phyloP scores from a whole-genome alignment of 2,113 vertebrate genomes.

The Festucalex cinctus region DNA sequence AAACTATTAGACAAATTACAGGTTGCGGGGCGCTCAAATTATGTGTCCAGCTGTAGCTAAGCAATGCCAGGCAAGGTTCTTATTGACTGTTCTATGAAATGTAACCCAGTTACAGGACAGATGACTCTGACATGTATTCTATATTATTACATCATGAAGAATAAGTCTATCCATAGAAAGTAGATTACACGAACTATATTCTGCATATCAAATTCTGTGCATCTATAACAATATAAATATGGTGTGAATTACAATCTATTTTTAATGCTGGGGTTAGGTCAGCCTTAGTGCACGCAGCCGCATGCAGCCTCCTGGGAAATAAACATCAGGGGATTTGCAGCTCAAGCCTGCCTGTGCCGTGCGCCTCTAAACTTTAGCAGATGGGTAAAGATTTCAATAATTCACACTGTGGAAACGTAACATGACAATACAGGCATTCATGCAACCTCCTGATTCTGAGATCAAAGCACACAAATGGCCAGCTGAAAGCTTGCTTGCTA shows the following conservation, averaged over 20 bases:
- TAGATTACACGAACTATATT: not conserved
- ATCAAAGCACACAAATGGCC: slow-evolving; percentile 95
- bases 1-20: slow-evolving; percentile 81
- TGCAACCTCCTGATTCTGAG: slow-evolving; percentile 88
- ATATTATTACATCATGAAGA: not conserved
- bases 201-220: not conserved
- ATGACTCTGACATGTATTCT: too few species aligned
- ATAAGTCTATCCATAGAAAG: not conserved
- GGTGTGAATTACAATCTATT: not conserved
- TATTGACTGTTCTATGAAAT: slow-evolving; percentile 48
- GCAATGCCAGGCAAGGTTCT: slow-evolving; percentile 63
- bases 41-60: slow-evolving; percentile 72
- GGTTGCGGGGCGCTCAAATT: slow-evolving; percentile 73
- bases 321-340: slow-evolving; percentile 89
- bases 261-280: slow-evolving; percentile 70
- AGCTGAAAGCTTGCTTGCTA: slow-evolving; percentile 94
- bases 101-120: slow-evolving; percentile 18
- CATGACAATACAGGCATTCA: slow-evolving; percentile 98
- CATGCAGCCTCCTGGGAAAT: slow-evolving; percentile 78
- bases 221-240: not conserved
- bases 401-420: slow-evolving; percentile 94
- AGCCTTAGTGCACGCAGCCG: slow-evolving; percentile 75
- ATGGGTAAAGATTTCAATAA: slow-evolving; percentile 91
- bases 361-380: slow-evolving; percentile 88
- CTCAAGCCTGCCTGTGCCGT: slow-evolving; percentile 79